Evolutionary conservation across 2,113 vertebrate species (phyloP), one percentile per base, ranked within the genome.

Genomic region (Brachyistius frenatus): DNA sequence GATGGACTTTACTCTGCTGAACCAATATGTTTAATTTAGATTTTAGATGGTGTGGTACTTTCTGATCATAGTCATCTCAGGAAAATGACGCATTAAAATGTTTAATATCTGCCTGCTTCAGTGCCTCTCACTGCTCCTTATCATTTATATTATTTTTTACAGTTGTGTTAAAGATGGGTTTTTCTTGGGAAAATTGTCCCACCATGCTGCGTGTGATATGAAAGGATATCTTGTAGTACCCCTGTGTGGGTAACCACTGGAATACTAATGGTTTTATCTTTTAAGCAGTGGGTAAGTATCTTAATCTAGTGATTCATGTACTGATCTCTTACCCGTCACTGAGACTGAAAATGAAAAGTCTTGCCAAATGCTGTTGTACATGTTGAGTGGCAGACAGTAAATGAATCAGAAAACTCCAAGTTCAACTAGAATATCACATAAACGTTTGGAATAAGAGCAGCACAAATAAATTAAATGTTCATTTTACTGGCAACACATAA

Each of bases 71-170:
- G 7, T 53, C 4, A 62, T 71, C 15, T 14, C 15, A 53, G 49
- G 23, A 69, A 80, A 79, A 60, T 55, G 5, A 58, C 3, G 44
- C 33, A 72, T 77, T 56, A 32, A 50, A 58, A 71, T n/a, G 37
- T 65, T 66, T 53, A 77, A 57, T 56, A 32, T 57, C 9, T 68
- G 41, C 62, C 16, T 64, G 66, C 53, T 81, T 39, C 61, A 64
- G 58, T 65, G 68, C 61, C 35, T 66, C 44, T 81, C 32, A 30
- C 16, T 71, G 31, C 68, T 73, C 57, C 30, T 73, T 76, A 57
- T 77, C 67, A 74, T 88, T 80, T 61, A 86, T 88, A 81, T 80
- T 61, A 86, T 88, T 79, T 80, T 90, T 82, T 16, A 88, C 77
- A 47, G 50, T 23, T 23, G 23, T 69, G 66, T 72, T 79, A 80